phyloP scores from a whole-genome alignment of 1,140 invertebrate species.

The Hyposmocoma kahamanoa region DNA sequence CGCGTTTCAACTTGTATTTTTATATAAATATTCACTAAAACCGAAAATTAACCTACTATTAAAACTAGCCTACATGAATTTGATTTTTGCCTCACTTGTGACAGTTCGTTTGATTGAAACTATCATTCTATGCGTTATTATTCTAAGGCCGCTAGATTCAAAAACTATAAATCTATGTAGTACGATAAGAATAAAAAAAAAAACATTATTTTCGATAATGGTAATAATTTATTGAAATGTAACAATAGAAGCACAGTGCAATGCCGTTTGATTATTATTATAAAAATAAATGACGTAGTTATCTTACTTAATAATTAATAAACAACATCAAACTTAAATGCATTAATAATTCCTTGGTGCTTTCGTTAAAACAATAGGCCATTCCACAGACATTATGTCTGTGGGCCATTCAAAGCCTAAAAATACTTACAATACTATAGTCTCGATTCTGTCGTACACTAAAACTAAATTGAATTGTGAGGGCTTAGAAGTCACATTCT shows the following conservation, averaged over 20 bases:
- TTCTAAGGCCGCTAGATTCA: not conserved
- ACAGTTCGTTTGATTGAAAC: not conserved
- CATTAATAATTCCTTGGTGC: not conserved
- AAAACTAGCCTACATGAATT: too few relatives aligned
- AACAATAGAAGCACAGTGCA: not conserved
- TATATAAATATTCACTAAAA: too few relatives aligned
- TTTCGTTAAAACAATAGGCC: too few relatives aligned
- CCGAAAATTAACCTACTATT: too few relatives aligned
- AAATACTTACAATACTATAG: too few relatives aligned
- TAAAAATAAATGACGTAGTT: not conserved
- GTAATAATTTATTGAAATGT: conserved; percentile 3
- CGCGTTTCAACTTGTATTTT: too few relatives aligned
- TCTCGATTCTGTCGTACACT: too few relatives aligned
- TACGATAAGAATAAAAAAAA: not conserved
- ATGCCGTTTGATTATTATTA: not conserved
- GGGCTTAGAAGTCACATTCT: too few relatives aligned
- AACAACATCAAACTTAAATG: not conserved
- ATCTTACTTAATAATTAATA: not conserved
- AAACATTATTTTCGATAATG: not conserved
- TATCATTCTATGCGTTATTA: not conserved
- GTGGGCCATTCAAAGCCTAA: too few relatives aligned
- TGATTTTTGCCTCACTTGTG: not conserved
- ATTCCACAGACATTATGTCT: too few relatives aligned
- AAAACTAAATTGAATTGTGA: too few relatives aligned
- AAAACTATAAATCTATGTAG: not conserved